Base-by-base conservation (phyloP, 2,888 invertebrate species). In the Macrostomum cliftonense region DNA sequence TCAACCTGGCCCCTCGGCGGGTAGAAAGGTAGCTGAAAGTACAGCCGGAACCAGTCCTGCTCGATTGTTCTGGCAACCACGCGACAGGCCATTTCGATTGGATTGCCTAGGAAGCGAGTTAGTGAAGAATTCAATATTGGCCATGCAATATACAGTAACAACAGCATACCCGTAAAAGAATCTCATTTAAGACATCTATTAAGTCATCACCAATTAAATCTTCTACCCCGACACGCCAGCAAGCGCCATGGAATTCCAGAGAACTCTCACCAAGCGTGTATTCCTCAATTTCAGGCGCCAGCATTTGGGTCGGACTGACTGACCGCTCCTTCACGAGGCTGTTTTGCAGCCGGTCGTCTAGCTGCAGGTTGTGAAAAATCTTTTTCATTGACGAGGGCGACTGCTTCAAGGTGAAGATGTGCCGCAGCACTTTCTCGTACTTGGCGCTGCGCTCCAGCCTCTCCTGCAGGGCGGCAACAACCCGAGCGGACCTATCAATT, bases 341-440 rank as follows among this genome's bases (percentile, higher is more conserved):
- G 28, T 54, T 17, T 7, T 16, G 14, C n/a, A 42, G 37, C 12
- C 46, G n/a, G 14, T n/a, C 14, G 16, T 45, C 49, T 1, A 61
- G 46, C 1, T 63, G 62, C 58, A 64, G 57, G 21, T 60, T 61
- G 49, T 61, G 59, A 49, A 62, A 64, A 13, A 64, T 58, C 49
- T 62, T 62, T 53, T 61, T 63, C 45, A 63, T 54, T 12, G 59
- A 55, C 40, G 62, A 63, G 1, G 61, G 56, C 36, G 58, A 58
- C 1, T 59, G 59, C 49, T 63, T 62, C 44, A 57, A 57, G 1
- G 59, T 52, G 42, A 59, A 57, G 17, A 64, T 60, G 49, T 61
- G 59, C 38, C 58, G 57, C 14, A 64, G 56, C 42, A 55, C 55
- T n/a, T 53, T 42, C 43, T 63, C 49, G 47, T 59, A 61, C 1